phyloP scores from a whole-genome alignment of 2,888 invertebrate genomes.

The Pyrocoelia pectoralis region DNA sequence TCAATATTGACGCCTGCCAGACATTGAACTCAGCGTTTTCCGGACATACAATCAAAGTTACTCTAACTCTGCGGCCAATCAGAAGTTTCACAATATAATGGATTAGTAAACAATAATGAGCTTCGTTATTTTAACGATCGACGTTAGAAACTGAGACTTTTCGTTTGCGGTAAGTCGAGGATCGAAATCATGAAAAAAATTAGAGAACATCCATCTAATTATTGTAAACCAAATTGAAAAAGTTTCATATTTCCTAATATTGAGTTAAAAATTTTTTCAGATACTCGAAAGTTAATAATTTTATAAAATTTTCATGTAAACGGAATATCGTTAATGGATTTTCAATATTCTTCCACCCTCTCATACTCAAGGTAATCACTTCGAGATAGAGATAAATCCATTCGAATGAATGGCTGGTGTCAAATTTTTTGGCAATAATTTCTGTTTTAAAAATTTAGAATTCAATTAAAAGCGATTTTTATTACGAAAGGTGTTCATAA shows the following conservation, averaged over 20 bases:
- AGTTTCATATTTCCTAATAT: background rate
- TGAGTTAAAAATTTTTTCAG: constrained; percentile 9
- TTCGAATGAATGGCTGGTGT: constrained; percentile 9
- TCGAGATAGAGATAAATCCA: constrained; percentile 8
- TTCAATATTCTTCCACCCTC: constrained; percentile 9
- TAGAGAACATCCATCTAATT: background rate
- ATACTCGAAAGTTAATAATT: constrained; percentile 12
- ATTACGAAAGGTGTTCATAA: background rate
- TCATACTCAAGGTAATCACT: constrained; percentile 9
- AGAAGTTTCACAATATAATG: constrained; percentile 2
- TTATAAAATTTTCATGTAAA: constrained; percentile 12
- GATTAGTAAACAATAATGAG: constrained; percentile 7
- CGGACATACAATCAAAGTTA: constrained; percentile 21
- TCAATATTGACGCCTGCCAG: constrained; percentile 34
- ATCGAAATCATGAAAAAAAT: background rate
- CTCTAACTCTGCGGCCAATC: constrained; percentile 18
- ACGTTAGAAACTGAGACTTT: background rate
- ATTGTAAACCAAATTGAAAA: constrained; percentile 1
- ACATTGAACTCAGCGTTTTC: constrained; percentile 26
- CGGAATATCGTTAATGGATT: constrained; percentile 10
- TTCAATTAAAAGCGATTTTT: constrained; percentile 1
- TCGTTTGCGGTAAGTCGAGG: too few relatives aligned
- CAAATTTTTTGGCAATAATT: constrained; percentile 11
- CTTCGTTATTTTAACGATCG: background rate
- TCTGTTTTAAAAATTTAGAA: background rate